Percentiles rank a stretch among this genome's conserved stretches.
These are phyloP conservation scores for Monomorium pharaonis DNA, from an alignment of 1,140 invertebrate genomes.

Conservation along the genomic window DNA sequence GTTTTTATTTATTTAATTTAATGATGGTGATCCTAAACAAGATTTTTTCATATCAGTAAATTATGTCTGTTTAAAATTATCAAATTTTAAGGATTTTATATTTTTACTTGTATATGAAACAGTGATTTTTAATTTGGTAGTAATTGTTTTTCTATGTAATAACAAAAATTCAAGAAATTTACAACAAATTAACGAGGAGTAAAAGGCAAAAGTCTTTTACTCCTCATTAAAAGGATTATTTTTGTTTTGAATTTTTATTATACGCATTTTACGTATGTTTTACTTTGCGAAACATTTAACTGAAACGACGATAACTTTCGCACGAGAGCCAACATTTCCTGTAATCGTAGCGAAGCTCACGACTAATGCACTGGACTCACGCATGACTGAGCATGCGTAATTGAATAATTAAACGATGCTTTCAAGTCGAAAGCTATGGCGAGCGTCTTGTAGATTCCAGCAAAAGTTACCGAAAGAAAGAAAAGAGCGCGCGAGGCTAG, in stretches of 20 bases:
- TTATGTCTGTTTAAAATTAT: no score
- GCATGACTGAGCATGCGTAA: slow-evolving; percentile 77
- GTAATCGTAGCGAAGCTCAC: slow-evolving; percentile 7
- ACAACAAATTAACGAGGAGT: neutral
- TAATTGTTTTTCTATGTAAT: no score
- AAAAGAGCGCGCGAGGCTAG: slow-evolving; percentile 54
- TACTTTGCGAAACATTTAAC: neutral
- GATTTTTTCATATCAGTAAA: no score
- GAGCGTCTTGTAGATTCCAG: slow-evolving; percentile 62
- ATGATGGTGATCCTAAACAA: no score
- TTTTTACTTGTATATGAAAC: no score
- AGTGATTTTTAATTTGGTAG: no score
- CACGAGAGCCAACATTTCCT: slow-evolving; percentile 12
- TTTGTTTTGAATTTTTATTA: slow-evolving; percentile 16
- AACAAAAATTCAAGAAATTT: neutral
- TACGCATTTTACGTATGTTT: neutral
- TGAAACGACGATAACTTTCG: neutral
- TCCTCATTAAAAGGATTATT: neutral
- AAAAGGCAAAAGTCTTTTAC: no score
- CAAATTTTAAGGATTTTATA: no score
- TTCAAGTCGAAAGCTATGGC: slow-evolving; percentile 71
- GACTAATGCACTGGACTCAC: slow-evolving; percentile 51
- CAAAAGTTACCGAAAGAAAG: slow-evolving; percentile 69
- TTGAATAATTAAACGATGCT: slow-evolving; percentile 80
- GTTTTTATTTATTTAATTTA: no score